These are phyloP conservation scores for Antedon mediterranea DNA, from an alignment of 53 echinoderm and acorn worm species.

Conservation along the genomic window DNA sequence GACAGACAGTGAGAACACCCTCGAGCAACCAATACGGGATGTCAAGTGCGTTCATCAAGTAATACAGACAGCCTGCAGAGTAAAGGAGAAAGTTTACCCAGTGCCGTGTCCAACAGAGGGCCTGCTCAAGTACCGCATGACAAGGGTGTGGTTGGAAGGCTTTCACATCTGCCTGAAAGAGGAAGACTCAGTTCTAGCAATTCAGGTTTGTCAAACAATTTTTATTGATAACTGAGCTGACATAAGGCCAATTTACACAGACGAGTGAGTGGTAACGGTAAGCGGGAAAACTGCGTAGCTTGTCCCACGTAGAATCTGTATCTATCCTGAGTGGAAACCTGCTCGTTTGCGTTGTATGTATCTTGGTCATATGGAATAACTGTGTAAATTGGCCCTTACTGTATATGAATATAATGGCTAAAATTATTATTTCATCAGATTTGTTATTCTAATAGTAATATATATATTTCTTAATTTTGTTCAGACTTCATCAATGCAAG, in stretches of 20 bases:
- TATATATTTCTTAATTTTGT: constrained; percentile 1
- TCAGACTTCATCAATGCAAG: constrained; percentile 50
- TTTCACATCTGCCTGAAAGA: constrained; percentile 77
- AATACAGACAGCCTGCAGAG: constrained; percentile 50
- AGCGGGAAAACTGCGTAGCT: no score
- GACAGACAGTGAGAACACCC: constrained; percentile 57
- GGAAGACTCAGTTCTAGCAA: constrained; percentile 43
- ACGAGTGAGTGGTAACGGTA: no score
- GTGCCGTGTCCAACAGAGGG: constrained; percentile 67
- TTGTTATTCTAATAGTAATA: no score
- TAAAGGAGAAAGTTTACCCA: constrained; percentile 47
- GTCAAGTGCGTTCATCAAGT: constrained; percentile 69
- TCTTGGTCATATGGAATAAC: no score
- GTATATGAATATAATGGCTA: no score
- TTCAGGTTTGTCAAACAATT: constrained; percentile 27
- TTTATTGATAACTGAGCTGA: no score
- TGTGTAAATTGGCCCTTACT: no score
- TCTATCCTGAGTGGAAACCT: no score
- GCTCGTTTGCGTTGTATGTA: no score
- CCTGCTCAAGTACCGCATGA: constrained; percentile 79
- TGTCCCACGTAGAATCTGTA: no score
- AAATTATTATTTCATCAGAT: no score
- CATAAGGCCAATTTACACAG: no score
- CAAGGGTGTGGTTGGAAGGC: constrained; percentile 46
- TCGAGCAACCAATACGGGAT: constrained; percentile 41